Conservation (phyloP, 2,888 invertebrate species). For the Clepsis dumicolana region DNA sequence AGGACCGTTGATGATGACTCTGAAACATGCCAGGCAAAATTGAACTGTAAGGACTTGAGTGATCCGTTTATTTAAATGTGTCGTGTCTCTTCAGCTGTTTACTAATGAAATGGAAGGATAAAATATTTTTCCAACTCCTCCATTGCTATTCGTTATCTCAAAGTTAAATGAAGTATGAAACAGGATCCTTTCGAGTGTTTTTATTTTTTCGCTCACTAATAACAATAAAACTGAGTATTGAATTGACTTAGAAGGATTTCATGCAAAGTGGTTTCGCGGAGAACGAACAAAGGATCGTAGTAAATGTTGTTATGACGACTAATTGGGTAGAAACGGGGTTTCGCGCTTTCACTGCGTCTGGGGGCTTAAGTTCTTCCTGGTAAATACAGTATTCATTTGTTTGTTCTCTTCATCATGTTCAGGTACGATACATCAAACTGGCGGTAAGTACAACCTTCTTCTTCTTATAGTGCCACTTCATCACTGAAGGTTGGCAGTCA, state of each 20-base stretch:
- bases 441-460: too few relatives aligned
- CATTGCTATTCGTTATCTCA: conserved; percentile 48
- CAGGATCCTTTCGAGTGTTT: conserved; percentile 23
- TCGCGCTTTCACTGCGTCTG: conserved; percentile 17
- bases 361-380: too few relatives aligned
- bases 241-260: conserved; percentile 35
- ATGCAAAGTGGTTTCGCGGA: conserved; percentile 39
- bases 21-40: too few relatives aligned
- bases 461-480: too few relatives aligned
- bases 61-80: too few relatives aligned
- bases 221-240: conserved; percentile 25
- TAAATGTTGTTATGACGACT: conserved; percentile 37
- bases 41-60: too few relatives aligned
- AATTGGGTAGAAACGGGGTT: conserved; percentile 34
- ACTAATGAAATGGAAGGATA: conserved; percentile 9
- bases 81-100: too few relatives aligned
- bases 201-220: conserved; percentile 40
- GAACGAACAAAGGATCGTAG: conserved; percentile 36
- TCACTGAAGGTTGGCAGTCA: too few relatives aligned
- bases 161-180: conserved; percentile 41
- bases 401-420: too few relatives aligned
- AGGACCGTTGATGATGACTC: too few relatives aligned
- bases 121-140: conserved; percentile 30
- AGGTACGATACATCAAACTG: too few relatives aligned
- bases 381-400: too few relatives aligned